A percentile compares a stretch with the other conserved stretches of the same genome.
Evolutionary conservation across 2,797 vertebrate species (phyloP).

Genomic region (Sitta carolinensis): DNA sequence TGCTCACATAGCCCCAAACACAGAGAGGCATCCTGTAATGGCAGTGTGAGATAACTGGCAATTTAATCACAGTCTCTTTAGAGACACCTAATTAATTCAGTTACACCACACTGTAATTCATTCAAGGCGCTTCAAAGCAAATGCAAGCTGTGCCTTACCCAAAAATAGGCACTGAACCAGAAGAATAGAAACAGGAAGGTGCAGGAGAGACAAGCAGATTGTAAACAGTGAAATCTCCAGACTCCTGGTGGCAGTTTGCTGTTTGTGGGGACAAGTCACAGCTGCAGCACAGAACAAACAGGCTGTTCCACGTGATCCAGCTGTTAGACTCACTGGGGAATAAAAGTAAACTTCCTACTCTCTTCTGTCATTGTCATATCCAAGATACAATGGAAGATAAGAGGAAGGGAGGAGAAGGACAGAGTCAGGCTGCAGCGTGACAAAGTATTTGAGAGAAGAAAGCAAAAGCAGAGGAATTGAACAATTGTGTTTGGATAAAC

Average conservation of each 20-base stretch:
- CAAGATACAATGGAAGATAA: slow-evolving; percentile 23
- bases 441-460: not conserved
- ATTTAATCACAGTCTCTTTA: slow-evolving; percentile 26
- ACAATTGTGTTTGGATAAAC: not conserved
- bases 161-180: slow-evolving; percentile 27
- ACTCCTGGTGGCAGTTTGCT: not conserved
- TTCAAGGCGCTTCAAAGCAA: slow-evolving; percentile 7
- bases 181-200: not conserved
- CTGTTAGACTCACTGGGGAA: not conserved
- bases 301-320: not conserved
- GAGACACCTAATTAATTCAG: slow-evolving; percentile 29
- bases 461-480: not conserved
- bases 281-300: not conserved
- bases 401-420: not conserved
- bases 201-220: not conserved
- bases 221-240: not conserved
- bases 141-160: slow-evolving; percentile 20
- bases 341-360: not conserved
- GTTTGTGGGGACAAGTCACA: not conserved
- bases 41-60: not conserved
- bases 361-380: not conserved
- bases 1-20: not conserved
- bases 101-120: not conserved
- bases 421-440: not conserved
- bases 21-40: not conserved